Conservation (phyloP, 2,113 vertebrate genomes). For the Equus quagga region DNA sequence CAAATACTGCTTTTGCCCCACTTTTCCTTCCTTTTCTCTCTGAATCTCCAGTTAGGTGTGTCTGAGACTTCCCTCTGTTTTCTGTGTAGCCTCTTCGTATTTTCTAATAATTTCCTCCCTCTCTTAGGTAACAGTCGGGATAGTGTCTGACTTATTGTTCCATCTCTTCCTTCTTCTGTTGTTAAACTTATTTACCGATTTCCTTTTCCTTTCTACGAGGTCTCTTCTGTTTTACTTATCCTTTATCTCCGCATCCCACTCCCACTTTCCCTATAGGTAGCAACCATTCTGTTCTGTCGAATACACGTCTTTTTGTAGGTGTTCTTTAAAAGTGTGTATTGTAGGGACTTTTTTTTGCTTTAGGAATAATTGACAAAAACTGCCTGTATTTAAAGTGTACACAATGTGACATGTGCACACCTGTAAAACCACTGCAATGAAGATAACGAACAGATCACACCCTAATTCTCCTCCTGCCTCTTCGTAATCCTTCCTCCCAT, state of each 20-base stretch:
- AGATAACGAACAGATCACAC: accelerated
- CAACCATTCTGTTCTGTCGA: accelerated
- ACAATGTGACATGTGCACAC: neutral
- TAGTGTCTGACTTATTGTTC: too few relatives aligned
- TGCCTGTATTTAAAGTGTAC: too few relatives aligned
- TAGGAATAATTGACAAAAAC: neutral
- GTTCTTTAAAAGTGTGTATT: neutral
- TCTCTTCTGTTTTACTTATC: neutral
- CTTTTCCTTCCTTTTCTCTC: neutral
- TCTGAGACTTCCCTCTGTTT: neutral
- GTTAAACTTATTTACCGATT: too few relatives aligned
- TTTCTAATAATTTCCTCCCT: neutral
- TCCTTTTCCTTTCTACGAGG: neutral
- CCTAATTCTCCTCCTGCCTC: neutral
- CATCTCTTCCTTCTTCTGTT: neutral
- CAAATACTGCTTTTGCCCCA: accelerated
- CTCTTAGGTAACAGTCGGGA: neutral
- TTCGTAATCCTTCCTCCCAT: accelerated
- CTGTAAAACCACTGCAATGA: neutral
- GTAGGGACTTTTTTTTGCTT: neutral
- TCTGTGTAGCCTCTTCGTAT: neutral
- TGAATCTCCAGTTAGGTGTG: neutral
- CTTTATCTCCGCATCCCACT: neutral
- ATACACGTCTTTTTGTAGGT: neutral
- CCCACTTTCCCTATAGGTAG: neutral